A percentile compares a stretch with the other conserved stretches of the same genome.
Evolutionary conservation across 2,888 invertebrate species (phyloP).

Genomic region (Tachystola acroxantha): DNA sequence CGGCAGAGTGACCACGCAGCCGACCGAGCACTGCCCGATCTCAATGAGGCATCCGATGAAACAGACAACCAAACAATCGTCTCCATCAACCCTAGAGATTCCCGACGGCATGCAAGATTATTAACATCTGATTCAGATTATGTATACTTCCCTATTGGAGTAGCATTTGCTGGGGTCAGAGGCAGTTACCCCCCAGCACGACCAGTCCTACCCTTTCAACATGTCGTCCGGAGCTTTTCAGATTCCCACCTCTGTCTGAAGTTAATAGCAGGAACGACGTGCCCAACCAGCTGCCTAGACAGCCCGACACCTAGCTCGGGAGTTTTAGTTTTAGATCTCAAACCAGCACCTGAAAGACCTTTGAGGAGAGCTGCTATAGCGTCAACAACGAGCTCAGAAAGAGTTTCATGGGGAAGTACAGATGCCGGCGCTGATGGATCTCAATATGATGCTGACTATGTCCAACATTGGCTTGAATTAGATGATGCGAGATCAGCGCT

Average conservation of each 20-base stretch:
- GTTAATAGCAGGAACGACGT: constrained; percentile 80
- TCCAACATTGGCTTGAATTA: constrained; percentile 86
- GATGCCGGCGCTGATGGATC: constrained; percentile 78
- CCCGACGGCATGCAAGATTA: constrained; percentile 74
- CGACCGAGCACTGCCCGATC: constrained; percentile 81
- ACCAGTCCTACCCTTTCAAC: constrained; percentile 83
- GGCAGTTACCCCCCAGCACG: constrained; percentile 86
- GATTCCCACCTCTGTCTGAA: constrained; percentile 86
- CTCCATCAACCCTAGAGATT: constrained; percentile 68
- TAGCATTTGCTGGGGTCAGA: constrained; percentile 80
- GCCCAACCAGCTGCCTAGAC: constrained; percentile 72
- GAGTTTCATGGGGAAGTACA: constrained; percentile 79
- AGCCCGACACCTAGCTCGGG: constrained; percentile 81
- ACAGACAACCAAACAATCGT: constrained; percentile 80
- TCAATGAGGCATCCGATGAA: constrained; percentile 86
- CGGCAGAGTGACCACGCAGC: constrained; percentile 76
- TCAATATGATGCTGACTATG: constrained; percentile 84
- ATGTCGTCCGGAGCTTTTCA: constrained; percentile 85
- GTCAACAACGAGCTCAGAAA: constrained; percentile 66
- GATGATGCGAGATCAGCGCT: constrained; percentile 84
- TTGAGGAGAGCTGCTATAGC: constrained; percentile 78
- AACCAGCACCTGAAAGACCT: constrained; percentile 76
- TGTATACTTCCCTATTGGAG: constrained; percentile 82
- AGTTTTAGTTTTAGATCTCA: constrained; percentile 79
- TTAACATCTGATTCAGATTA: constrained; percentile 81